phyloP scores from a whole-genome alignment of 2,888 invertebrate genomes.

The Polyploca ridens region DNA sequence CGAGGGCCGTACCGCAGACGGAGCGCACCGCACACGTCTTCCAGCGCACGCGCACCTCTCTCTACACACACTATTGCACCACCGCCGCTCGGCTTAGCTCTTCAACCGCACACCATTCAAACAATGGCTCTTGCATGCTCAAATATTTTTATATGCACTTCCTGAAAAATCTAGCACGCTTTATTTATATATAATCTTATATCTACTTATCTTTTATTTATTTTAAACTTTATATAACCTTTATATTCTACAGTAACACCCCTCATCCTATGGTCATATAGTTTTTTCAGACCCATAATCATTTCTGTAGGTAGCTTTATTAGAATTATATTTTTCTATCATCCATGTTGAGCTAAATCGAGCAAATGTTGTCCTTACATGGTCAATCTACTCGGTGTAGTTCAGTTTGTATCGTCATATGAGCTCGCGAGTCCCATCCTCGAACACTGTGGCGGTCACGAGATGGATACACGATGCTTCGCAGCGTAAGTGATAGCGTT shows the following conservation, averaged over 20 bases:
- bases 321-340: slow-evolving; percentile 75
- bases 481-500: slow-evolving; percentile 85
- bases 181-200: slow-evolving; percentile 3
- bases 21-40: slow-evolving; percentile 54
- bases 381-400: slow-evolving; percentile 45
- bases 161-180: neutral
- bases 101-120: slow-evolving; percentile 29
- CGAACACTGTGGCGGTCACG: slow-evolving; percentile 56
- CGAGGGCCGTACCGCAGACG: slow-evolving; percentile 68
- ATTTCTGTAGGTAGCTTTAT: slow-evolving; percentile 46
- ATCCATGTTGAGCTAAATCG: slow-evolving; percentile 58
- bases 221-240: slow-evolving; percentile 17
- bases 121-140: slow-evolving; percentile 35
- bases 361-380: slow-evolving; percentile 26
- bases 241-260: neutral
- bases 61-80: slow-evolving; percentile 72
- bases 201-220: slow-evolving; percentile 20
- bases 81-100: slow-evolving; percentile 46
- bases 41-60: slow-evolving; percentile 57
- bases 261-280: neutral
- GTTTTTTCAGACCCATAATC: slow-evolving; percentile 29
- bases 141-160: neutral
- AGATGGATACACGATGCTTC: slow-evolving; percentile 67
- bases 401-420: slow-evolving; percentile 53
- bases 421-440: slow-evolving; percentile 53